phyloP scores from a whole-genome alignment of 2,888 invertebrate species.

The Melitaea athalia region DNA sequence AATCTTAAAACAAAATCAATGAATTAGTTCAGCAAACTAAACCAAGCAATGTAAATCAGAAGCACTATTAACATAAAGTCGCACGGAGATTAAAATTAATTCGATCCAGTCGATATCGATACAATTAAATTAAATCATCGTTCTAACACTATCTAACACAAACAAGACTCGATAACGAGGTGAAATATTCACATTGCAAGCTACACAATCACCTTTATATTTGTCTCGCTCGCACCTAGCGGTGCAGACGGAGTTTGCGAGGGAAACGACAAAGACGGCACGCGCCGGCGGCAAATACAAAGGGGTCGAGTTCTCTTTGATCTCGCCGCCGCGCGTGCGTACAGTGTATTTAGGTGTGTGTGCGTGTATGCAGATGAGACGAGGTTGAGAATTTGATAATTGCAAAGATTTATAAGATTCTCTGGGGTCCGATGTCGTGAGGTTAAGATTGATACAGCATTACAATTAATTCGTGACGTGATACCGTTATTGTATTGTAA shows the following conservation, averaged over 20 bases:
- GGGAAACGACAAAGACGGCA: slow-evolving; percentile 76
- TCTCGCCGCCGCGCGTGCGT: slow-evolving; percentile 79
- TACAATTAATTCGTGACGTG: slow-evolving; percentile 30
- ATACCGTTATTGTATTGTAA: not conserved
- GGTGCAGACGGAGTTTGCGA: slow-evolving; percentile 54
- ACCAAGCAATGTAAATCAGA: not conserved
- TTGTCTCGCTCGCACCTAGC: slow-evolving; percentile 63
- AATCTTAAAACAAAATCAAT: no score
- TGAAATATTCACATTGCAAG: slow-evolving; percentile 81
- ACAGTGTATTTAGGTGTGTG: slow-evolving; percentile 58
- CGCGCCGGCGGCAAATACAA: slow-evolving; percentile 77
- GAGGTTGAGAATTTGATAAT: slow-evolving; percentile 79
- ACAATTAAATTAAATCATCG: slow-evolving; percentile 54
- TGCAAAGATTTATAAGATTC: slow-evolving; percentile 76
- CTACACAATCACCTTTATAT: slow-evolving; percentile 71
- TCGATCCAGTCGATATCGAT: slow-evolving; percentile 57
- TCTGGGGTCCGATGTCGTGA: slow-evolving; percentile 46
- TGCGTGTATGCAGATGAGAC: slow-evolving; percentile 78
- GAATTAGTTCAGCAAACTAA: no score
- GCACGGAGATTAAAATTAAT: slow-evolving; percentile 20
- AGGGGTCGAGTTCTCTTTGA: slow-evolving; percentile 80
- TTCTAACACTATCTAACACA: slow-evolving; percentile 74
- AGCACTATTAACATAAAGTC: slow-evolving; percentile 8
- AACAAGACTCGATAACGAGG: slow-evolving; percentile 82
- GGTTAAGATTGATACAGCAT: slow-evolving; percentile 34